These are phyloP conservation scores for Mirounga angustirostris DNA, from an alignment of 2,113 vertebrate genomes.

Conservation along the genomic window DNA sequence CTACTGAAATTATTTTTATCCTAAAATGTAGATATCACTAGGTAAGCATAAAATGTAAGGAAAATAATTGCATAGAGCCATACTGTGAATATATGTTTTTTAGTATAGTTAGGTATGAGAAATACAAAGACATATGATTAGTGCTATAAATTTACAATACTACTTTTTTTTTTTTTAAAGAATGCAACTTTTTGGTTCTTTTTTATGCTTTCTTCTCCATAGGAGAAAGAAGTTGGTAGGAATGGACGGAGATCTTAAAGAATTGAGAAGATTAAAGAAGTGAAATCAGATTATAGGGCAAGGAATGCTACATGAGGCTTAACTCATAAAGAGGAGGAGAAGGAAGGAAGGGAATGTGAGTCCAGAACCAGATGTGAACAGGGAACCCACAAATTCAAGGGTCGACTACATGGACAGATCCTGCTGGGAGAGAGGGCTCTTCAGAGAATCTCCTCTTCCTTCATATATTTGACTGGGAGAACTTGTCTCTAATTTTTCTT, in stretches of 20 bases:
- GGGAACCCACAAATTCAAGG: neutral
- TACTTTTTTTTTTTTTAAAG: neutral
- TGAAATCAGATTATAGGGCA: neutral
- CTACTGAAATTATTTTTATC: slow-evolving; percentile 43
- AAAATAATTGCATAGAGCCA: neutral
- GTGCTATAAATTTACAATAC: neutral
- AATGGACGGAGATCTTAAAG: neutral
- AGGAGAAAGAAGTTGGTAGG: neutral
- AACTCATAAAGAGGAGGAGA: neutral
- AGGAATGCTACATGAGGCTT: neutral
- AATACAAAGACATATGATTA: neutral
- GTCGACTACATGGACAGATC: neutral
- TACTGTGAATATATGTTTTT: neutral
- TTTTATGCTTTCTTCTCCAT: neutral
- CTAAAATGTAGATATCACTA: neutral
- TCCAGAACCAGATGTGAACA: neutral
- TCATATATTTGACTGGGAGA: neutral
- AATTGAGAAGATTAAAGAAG: neutral
- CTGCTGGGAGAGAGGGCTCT: neutral
- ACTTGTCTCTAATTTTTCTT: neutral
- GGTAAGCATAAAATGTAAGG: neutral
- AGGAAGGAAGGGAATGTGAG: neutral
- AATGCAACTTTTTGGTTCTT: neutral
- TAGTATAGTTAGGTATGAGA: slow-evolving; percentile 22
- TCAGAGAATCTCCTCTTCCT: neutral